phyloP scores from a whole-genome alignment of 2,888 invertebrate genomes.

The Amphimallon solstitiale region DNA sequence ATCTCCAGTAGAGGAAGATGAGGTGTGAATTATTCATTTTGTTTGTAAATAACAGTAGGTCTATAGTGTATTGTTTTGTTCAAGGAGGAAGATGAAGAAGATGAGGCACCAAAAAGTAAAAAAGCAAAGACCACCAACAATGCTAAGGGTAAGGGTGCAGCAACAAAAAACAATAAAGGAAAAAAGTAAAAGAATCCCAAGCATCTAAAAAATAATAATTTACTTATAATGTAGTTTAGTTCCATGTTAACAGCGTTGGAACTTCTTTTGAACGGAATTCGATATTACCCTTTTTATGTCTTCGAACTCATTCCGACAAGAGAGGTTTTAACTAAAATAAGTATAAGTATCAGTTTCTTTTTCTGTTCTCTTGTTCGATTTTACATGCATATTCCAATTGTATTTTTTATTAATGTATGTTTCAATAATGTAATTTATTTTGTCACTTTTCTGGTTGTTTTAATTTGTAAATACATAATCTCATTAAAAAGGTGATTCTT shows the following conservation, averaged over 20 bases:
- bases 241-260: slow-evolving; percentile 43
- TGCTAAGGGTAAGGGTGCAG: slow-evolving; percentile 77
- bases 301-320: slow-evolving; percentile 9
- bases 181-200: slow-evolving; percentile 48
- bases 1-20: slow-evolving; percentile 49
- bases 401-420: slow-evolving; percentile 39
- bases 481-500: slow-evolving; percentile 60
- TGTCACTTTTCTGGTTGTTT: slow-evolving; percentile 42
- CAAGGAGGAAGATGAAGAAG: slow-evolving; percentile 76
- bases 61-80: slow-evolving; percentile 23
- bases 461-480: slow-evolving; percentile 59
- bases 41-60: background rate
- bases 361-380: slow-evolving; percentile 18
- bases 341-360: slow-evolving; percentile 28
- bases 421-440: slow-evolving; percentile 52
- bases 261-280: slow-evolving; percentile 35
- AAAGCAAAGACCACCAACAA: slow-evolving; percentile 81
- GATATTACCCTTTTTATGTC: slow-evolving; percentile 13
- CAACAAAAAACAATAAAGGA: slow-evolving; percentile 65
- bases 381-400: slow-evolving; percentile 37
- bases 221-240: slow-evolving; percentile 48
- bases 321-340: slow-evolving; percentile 29
- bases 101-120: slow-evolving; percentile 78
- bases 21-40: slow-evolving; percentile 53
- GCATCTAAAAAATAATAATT: slow-evolving; percentile 41